phyloP scores from a whole-genome alignment of 2,888 invertebrate species.

The Platycnemis pennipes region DNA sequence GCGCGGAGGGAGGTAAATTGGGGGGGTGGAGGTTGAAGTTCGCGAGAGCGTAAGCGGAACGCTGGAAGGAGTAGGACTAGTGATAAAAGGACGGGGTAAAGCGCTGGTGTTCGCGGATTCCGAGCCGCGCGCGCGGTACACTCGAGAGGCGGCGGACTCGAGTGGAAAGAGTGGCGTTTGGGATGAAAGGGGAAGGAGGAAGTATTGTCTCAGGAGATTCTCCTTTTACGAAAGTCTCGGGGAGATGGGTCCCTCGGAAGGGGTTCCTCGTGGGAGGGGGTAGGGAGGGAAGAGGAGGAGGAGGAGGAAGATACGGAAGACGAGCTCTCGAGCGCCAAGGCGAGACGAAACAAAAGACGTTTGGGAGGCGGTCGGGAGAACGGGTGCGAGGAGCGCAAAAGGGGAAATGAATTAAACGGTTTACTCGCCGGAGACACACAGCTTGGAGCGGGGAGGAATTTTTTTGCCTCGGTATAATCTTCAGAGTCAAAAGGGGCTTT shows the following conservation, averaged over 20 bases:
- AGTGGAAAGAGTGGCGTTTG: constrained; percentile 35
- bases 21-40: background rate
- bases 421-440: background rate
- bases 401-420: constrained; percentile 64
- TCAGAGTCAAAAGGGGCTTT: constrained; percentile 9
- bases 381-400: background rate
- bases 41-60: background rate
- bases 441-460: constrained; percentile 40
- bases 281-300: background rate
- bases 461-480: constrained; percentile 20
- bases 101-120: background rate
- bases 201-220: constrained; percentile 6
- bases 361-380: constrained; percentile 4
- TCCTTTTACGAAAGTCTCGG: constrained; percentile 17
- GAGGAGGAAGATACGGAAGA: background rate
- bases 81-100: background rate
- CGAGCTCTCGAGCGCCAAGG: background rate
- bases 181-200: background rate
- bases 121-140: background rate
- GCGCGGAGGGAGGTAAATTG: background rate
- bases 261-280: background rate
- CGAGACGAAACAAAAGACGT: constrained; percentile 12
- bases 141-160: background rate
- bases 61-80: background rate
- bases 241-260: constrained; percentile 11